These are phyloP conservation scores for Oreotrochilus melanogaster DNA, from an alignment of 2,113 vertebrate species.

Conservation along the genomic window DNA sequence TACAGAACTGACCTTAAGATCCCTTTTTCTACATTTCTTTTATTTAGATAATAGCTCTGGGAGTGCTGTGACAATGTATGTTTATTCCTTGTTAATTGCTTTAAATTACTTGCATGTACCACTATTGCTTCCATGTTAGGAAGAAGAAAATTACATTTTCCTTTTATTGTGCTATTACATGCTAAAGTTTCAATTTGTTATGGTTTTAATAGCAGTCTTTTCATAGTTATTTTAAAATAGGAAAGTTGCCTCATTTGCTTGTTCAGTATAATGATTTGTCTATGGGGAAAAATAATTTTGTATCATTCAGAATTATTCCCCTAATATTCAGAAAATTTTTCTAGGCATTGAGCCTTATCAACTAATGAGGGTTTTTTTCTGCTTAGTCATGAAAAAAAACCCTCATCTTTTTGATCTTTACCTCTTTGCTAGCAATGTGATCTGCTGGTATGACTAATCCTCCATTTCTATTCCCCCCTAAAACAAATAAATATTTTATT, in stretches of 20 bases:
- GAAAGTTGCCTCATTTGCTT: not conserved
- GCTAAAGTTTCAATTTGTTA: not conserved
- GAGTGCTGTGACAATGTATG: not conserved
- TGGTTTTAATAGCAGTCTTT: slow-evolving; percentile 30
- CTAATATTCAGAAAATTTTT: slow-evolving; percentile 35
- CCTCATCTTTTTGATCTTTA: not conserved
- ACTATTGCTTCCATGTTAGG: not conserved
- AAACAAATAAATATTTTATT: not conserved
- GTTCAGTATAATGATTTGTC: not conserved
- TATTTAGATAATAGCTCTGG: not conserved
- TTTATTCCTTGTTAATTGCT: slow-evolving; percentile 26
- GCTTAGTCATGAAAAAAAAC: not conserved
- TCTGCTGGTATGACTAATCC: not conserved
- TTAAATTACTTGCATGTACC: not conserved
- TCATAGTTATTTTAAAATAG: slow-evolving; percentile 25
- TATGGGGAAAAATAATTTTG: not conserved
- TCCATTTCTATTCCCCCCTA: not conserved
- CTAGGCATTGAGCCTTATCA: slow-evolving; percentile 3
- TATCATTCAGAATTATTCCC: slow-evolving; percentile 19
- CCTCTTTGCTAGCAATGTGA: not conserved
- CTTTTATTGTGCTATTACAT: slow-evolving; percentile 16
- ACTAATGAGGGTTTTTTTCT: slow-evolving; percentile 17
- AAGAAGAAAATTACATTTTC: slow-evolving; percentile 38
- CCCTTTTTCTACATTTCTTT: not conserved
- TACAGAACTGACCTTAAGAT: not conserved